phyloP scores from a whole-genome alignment of 2,113 vertebrate genomes.

The Neodontobutis hainanensis region DNA sequence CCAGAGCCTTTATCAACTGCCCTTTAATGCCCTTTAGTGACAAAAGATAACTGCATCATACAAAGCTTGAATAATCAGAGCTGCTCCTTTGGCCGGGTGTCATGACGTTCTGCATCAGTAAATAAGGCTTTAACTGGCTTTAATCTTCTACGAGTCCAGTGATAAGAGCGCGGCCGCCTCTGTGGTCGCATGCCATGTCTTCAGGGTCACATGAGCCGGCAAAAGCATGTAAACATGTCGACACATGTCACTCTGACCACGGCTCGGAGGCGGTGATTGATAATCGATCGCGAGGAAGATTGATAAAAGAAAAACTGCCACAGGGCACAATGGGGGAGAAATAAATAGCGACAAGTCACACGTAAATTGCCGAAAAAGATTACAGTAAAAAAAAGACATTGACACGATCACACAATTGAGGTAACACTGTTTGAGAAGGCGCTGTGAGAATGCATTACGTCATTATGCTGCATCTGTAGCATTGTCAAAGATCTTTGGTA shows the following conservation, averaged over 20 bases:
- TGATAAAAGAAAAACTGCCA: constrained; percentile 27
- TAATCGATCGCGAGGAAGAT: constrained; percentile 61
- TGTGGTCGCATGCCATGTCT: constrained; percentile 30
- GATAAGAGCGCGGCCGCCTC: constrained; percentile 20
- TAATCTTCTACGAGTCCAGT: neutral
- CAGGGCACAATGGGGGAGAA: constrained; percentile 19
- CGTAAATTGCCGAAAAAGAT: constrained; percentile 5
- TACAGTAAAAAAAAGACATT: constrained; percentile 25
- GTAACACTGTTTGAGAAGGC: constrained; percentile 38
- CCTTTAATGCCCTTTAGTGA: neutral
- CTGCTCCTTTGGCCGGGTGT: neutral
- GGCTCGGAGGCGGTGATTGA: constrained; percentile 59
- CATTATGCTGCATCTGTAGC: constrained; percentile 32
- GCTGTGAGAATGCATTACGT: constrained; percentile 22
- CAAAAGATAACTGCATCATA: neutral
- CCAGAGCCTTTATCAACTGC: neutral
- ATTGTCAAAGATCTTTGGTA: constrained; percentile 52
- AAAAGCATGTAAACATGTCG: constrained; percentile 44
- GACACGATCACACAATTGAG: constrained; percentile 41
- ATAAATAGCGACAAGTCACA: constrained; percentile 21
- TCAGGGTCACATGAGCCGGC: constrained; percentile 32
- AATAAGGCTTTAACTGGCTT: neutral
- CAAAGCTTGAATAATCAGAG: neutral
- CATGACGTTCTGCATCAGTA: neutral
- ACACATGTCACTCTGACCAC: constrained; percentile 61